phyloP scores from a whole-genome alignment of 2,888 invertebrate species.

The Dilophus febrilis region DNA sequence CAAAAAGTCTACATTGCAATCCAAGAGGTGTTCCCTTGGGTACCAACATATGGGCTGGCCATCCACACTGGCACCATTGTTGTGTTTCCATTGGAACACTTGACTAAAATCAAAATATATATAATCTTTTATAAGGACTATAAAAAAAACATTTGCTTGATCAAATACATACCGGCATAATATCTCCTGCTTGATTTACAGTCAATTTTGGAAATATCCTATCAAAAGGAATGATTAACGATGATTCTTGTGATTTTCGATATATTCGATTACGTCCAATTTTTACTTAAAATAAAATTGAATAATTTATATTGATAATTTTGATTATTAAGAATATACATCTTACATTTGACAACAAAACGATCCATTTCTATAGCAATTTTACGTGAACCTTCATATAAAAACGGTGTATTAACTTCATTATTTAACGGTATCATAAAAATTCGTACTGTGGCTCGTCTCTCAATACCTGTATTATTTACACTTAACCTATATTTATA shows the following conservation, averaged over 20 bases:
- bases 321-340: constrained; percentile 20
- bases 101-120: too few species aligned
- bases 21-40: constrained; percentile 31
- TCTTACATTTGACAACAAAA: constrained; percentile 40
- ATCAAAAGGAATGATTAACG: constrained; percentile 39
- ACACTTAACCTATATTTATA: constrained; percentile 13
- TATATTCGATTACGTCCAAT: constrained; percentile 38
- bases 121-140: too few species aligned
- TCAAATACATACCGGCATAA: too few species aligned
- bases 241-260: constrained; percentile 40
- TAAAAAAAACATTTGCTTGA: too few species aligned
- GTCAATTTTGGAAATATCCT: constrained; percentile 39
- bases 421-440: constrained; percentile 52
- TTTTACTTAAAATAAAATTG: constrained; percentile 31
- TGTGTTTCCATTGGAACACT: neutral
- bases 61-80: constrained; percentile 29
- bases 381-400: constrained; percentile 42
- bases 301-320: neutral
- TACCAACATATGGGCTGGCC: constrained; percentile 34
- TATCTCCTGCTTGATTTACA: constrained; percentile 16
- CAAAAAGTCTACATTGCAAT: constrained; percentile 29
- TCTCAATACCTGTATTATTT: constrained; percentile 15
- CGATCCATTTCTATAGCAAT: constrained; percentile 59
- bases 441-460: constrained; percentile 47
- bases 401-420: constrained; percentile 45